These are phyloP conservation scores for Phenganax stokvisi DNA, from an alignment of 92 coral and sea anemone species.

Conservation along the genomic window DNA sequence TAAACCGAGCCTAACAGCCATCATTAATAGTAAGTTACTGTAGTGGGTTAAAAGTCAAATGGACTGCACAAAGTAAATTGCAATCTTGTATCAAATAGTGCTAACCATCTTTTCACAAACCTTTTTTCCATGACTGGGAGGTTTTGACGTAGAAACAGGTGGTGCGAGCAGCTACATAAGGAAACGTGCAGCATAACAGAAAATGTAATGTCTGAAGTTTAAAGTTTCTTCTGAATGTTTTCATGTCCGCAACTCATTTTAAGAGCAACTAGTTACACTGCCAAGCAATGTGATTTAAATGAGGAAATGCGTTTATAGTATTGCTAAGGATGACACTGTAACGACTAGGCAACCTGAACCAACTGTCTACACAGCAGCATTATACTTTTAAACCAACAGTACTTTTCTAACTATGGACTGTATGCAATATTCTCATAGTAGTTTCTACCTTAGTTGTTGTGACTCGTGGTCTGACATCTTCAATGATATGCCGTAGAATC, in stretches of 20 bases:
- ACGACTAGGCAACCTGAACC: no score
- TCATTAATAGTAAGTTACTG: no score
- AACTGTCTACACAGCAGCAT: no score
- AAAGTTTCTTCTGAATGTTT: no score
- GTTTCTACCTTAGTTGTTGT: constrained; percentile 62
- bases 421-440: background rate
- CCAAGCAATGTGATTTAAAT: no score
- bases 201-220: no score
- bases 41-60: background rate
- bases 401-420: background rate
- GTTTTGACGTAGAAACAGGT: constrained; percentile 33
- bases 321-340: no score
- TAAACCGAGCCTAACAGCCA: no score
- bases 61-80: background rate
- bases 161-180: constrained; percentile 30
- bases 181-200: background rate
- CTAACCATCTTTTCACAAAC: background rate
- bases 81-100: background rate
- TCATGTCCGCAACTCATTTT: no score
- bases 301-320: background rate
- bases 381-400: background rate
- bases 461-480: constrained; percentile 55
- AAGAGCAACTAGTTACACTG: no score
- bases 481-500: constrained; percentile 47
- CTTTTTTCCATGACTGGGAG: constrained; percentile 33